Evolutionary conservation across 2,888 invertebrate species (phyloP), one percentile per base, ranked within the genome.

Genomic region (Sinopyrophorus schimmeli): DNA sequence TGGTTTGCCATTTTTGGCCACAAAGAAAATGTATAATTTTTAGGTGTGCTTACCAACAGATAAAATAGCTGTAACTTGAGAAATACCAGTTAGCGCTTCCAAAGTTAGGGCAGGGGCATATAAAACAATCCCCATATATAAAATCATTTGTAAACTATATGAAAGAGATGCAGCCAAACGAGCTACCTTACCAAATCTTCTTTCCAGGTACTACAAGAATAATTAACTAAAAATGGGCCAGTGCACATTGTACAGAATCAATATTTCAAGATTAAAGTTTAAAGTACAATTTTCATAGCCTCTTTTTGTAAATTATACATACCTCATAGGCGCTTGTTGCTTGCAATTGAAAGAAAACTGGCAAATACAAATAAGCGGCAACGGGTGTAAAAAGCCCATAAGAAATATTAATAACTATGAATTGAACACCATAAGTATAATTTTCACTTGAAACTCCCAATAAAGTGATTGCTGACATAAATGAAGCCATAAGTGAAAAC

Each of bases 81-180:
- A 81, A 4, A 91, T 74, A n/a, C 89, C 89, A 1, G 91, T 91
- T 17, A 92, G 86, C 1, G 94, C 83, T 70, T 89, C 89, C 11
- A 97, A 71, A 0, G 95, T 94, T 56, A 97, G 77, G 0, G 96
- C 89, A 1, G 97, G 96, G 0, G 96, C 95, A 71, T 92, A 97
- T 5, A 97, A 74, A 10, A 94, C 96, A 60, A 97, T 89, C 1
- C 94, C 90, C 78, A 90, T 91, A 62, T 92, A 92, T 11, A 92
- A 76, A 59, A 93, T 81, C 87, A 94, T 90, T 76, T 97, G 96
- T 26, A 92, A 63, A 40, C 89, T 86, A 67, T 93, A 96, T 0
- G 89, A 86, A 38, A 92, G 64, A 2, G 94, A 92, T 0, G 92
- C 93, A 11, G 84, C 73, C 54, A 89, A 73, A 61, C 95, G 77